phyloP scores from a whole-genome alignment of 2,888 invertebrate species.

The Drosophila antonietae region DNA sequence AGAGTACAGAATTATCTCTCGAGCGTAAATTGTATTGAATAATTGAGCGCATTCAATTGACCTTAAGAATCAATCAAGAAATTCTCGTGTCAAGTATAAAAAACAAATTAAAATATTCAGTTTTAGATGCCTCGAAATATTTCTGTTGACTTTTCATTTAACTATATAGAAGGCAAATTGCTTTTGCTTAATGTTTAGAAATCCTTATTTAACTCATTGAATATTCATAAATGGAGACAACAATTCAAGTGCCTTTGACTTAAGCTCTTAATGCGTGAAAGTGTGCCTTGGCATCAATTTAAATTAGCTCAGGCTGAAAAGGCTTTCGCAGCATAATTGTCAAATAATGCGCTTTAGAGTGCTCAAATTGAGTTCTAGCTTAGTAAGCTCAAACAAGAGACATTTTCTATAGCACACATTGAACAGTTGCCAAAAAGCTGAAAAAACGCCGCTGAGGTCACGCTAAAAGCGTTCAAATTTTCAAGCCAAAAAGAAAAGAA shows the following conservation, averaged over 20 bases:
- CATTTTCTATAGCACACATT: background rate
- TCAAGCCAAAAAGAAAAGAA: constrained; percentile 22
- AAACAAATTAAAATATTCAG: background rate
- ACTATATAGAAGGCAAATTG: background rate
- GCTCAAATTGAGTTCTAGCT: constrained; percentile 1
- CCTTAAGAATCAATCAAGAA: background rate
- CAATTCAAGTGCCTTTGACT: background rate
- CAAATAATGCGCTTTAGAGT: constrained; percentile 1
- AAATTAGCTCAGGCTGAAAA: background rate
- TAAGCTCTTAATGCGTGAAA: background rate
- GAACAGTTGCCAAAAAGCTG: constrained; percentile 15
- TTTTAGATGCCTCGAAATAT: too few relatives aligned
- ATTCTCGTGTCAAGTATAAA: background rate
- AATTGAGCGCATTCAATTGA: background rate
- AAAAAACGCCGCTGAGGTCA: constrained; percentile 44
- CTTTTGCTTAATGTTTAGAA: background rate
- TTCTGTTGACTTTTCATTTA: background rate
- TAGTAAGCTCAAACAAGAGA: background rate
- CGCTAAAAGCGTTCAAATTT: constrained; percentile 57
- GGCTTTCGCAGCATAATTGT: constrained; percentile 5
- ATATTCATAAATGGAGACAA: constrained; percentile 1
- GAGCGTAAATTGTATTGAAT: background rate
- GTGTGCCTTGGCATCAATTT: constrained; percentile 3
- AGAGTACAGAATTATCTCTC: background rate
- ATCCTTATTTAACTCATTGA: background rate